Base-by-base conservation (phyloP, 2,888 invertebrate genomes). In the Hoplodrina blanda region DNA sequence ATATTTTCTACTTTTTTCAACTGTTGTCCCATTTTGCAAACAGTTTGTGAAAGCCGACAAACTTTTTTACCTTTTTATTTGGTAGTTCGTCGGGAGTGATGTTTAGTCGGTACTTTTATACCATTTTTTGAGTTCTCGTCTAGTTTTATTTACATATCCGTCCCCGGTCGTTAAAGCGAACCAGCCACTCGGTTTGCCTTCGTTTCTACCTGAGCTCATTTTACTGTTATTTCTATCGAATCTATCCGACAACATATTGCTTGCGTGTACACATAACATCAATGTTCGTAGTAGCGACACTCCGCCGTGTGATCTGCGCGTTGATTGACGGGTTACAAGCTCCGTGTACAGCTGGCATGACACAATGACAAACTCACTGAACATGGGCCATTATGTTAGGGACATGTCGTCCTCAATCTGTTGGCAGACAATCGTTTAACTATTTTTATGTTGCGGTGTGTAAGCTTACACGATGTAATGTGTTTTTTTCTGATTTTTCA, bases 1-100 rank as follows among this genome's bases (percentile, higher is more conserved):
- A 60, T 62, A 37, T 49, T 59, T 56, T 57, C 59, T 46, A 30
- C 30, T 56, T 63, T 50, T 69, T 66, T 80, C 65, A 54, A 62
- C 55, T 33, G 54, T 56, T 64, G 46, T 55, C 52, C 59, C 52
- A 50, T 75, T 80, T 61, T n/a, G 30, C 56, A 15, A 74, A 67
- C 80, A 63, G 60, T 66, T 60, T 25, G 59, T 73, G 55, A 67
- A 60, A 57, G 49, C 66, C 30, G 53, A 25, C 50, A 44, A 59
- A 33, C 19, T 4, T 54, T 56, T 62, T 50, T 15, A 19, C 17
- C 3, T 19, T 52, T 77, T 52, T 55, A 71, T 55, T 70, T 63
- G n/a, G 30, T 44, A 17, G 54, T 49, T 19, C 8, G 41, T 49
- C 30, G 11, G 30, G 19, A 19, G 59, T 46, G 46, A 59, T 49